These are phyloP conservation scores for Anarhynchus alexandrinus DNA, from an alignment of 2,113 vertebrate genomes.

Conservation along the genomic window DNA sequence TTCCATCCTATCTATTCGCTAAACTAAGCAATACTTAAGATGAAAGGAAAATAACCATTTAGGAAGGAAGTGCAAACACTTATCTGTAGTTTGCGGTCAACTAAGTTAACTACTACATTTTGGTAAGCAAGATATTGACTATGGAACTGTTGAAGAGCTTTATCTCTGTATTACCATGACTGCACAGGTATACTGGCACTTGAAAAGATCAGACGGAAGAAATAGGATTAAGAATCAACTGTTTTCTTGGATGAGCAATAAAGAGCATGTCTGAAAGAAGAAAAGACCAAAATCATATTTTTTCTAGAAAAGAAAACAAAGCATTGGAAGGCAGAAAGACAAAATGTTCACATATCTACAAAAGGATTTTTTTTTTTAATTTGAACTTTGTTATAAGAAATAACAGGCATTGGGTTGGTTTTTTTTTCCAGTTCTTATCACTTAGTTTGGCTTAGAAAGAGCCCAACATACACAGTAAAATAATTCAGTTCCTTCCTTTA, in stretches of 20 bases:
- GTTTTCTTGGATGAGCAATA: neutral
- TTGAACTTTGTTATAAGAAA: neutral
- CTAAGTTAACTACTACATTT: neutral
- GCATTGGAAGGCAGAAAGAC: neutral
- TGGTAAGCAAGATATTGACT: neutral
- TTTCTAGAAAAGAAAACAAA: neutral
- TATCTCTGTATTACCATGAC: neutral
- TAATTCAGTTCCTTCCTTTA: neutral
- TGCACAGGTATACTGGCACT: neutral
- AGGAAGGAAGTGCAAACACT: neutral
- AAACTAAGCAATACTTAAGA: neutral
- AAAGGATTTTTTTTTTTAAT: neutral
- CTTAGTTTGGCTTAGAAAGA: neutral
- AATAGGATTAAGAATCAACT: neutral
- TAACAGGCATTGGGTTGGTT: neutral
- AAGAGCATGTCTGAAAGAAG: neutral
- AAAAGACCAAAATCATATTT: neutral
- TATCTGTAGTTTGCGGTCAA: neutral
- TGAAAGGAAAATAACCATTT: neutral
- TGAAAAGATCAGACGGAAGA: neutral
- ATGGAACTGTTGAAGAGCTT: neutral
- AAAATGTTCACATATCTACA: neutral
- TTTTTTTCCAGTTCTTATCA: neutral
- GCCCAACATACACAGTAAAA: neutral
- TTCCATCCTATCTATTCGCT: neutral